These are phyloP conservation scores for Sebastes nivosus DNA, from an alignment of 2,797 vertebrate genomes.

Conservation along the genomic window DNA sequence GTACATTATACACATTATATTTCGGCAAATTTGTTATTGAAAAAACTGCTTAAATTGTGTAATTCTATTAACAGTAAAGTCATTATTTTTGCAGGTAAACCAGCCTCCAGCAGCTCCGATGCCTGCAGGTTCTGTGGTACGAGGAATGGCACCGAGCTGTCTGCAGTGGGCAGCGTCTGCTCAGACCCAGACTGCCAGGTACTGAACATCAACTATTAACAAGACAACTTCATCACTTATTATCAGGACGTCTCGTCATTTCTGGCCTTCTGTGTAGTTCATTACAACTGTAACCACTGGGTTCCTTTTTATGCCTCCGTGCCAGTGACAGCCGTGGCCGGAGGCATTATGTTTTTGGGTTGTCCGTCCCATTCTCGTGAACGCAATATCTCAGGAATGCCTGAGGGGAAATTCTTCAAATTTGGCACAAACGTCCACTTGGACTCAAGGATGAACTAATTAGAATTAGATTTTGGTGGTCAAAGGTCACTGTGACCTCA, in stretches of 20 bases:
- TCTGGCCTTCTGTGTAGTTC: not conserved
- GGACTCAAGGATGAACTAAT: not conserved
- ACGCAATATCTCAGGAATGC: not conserved
- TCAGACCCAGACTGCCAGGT: slow-evolving; percentile 98
- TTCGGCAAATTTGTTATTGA: not conserved
- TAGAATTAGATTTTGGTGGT: not conserved
- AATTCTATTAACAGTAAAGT: not conserved
- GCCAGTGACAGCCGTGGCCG: not conserved
- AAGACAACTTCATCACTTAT: not conserved
- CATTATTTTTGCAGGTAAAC: slow-evolving; percentile 87
- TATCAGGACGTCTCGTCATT: not conserved
- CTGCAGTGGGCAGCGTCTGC: slow-evolving; percentile 97
- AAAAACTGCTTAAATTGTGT: not conserved
- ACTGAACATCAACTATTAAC: not conserved
- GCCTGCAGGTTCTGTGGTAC: slow-evolving; percentile 98
- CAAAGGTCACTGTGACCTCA: not conserved
- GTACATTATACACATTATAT: not conserved
- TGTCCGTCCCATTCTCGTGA: not conserved
- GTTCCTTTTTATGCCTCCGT: not conserved
- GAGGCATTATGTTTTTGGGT: not conserved
- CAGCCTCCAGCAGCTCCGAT: slow-evolving; percentile 95
- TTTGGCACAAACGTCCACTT: not conserved
- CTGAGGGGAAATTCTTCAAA: not conserved
- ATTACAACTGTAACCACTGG: not conserved
- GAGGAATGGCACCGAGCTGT: slow-evolving; percentile 95